Percentiles rank a stretch among this genome's conserved stretches.
phyloP scores from a whole-genome alignment of 2,888 invertebrate genomes.

The Phoenoteleia sp. region DNA sequence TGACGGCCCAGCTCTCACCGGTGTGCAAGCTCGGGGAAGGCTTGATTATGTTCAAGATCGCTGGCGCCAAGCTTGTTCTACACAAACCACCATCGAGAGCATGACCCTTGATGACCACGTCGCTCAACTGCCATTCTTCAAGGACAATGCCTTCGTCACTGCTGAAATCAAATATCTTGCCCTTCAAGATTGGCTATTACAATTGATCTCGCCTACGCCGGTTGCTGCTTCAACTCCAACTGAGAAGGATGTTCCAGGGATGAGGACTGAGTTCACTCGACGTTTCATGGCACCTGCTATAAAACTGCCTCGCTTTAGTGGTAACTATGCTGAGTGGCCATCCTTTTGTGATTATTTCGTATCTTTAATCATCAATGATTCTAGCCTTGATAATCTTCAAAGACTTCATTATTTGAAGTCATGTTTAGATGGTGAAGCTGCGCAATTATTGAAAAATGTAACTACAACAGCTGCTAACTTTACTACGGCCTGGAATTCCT shows the following conservation, averaged over 20 bases:
- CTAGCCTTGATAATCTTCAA: constrained; percentile 2
- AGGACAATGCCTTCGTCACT: neutral
- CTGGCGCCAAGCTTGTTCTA: neutral
- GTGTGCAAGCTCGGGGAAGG: neutral
- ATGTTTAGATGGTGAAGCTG: constrained; percentile 27
- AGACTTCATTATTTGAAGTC: constrained; percentile 13
- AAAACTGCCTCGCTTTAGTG: neutral
- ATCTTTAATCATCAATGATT: constrained; percentile 13
- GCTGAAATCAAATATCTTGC: neutral
- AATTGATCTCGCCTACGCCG: neutral
- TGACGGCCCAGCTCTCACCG: no score
- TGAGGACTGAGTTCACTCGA: neutral
- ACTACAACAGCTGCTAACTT: neutral
- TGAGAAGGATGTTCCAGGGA: no score
- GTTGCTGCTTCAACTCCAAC: no score
- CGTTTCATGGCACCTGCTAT: neutral
- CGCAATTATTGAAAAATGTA: neutral
- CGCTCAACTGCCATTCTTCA: neutral
- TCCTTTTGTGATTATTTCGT: constrained; percentile 3
- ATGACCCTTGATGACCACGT: neutral
- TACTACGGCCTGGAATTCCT: neutral
- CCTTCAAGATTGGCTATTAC: neutral
- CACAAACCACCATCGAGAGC: neutral
- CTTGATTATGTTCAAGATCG: neutral
- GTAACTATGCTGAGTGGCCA: constrained; percentile 8